Evolutionary conservation across 2,888 invertebrate genomes (phyloP).

Genomic region (Pseudeuparius sepicola): DNA sequence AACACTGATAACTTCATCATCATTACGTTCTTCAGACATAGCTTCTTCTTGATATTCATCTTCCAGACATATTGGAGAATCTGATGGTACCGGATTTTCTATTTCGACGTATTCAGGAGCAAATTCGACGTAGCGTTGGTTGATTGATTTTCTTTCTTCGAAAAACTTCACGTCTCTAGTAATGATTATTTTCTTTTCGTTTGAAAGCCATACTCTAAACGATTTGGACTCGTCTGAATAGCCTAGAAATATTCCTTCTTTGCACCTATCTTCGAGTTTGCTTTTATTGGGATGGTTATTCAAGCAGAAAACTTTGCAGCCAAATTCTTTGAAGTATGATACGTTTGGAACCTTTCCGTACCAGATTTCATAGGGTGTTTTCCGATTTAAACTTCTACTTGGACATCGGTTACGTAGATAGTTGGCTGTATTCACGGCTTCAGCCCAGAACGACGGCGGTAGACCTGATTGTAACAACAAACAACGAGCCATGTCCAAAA

Average conservation of each 20-base stretch:
- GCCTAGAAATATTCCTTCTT: conserved; percentile 26
- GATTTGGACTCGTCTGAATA: conserved; percentile 24
- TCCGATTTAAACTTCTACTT: conserved; percentile 21
- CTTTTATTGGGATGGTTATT: conserved; percentile 20
- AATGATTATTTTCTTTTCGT: conserved; percentile 10
- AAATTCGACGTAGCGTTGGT: no score
- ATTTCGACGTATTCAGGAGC: no score
- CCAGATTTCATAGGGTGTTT: conserved; percentile 26
- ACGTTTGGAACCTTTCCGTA: conserved; percentile 24
- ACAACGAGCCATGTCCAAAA: conserved; percentile 8
- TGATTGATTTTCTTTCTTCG: not conserved
- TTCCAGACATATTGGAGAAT: no score
- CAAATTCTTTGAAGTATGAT: conserved; percentile 25
- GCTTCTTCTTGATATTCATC: no score
- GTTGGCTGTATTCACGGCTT: conserved; percentile 20
- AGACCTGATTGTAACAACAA: conserved; percentile 6
- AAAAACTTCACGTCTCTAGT: conserved; percentile 17
- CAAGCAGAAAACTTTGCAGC: conserved; percentile 20
- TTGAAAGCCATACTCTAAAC: conserved; percentile 22
- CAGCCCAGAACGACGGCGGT: conserved; percentile 8
- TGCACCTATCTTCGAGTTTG: conserved; percentile 23
- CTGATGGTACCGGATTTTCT: no score
- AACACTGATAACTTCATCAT: no score
- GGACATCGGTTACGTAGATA: conserved; percentile 30
- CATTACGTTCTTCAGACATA: no score